A percentile compares a stretch with the other conserved stretches of the same genome.
These are phyloP conservation scores for Callosobruchus maculatus DNA, from an alignment of 2,888 invertebrate genomes.

Conservation along the genomic window DNA sequence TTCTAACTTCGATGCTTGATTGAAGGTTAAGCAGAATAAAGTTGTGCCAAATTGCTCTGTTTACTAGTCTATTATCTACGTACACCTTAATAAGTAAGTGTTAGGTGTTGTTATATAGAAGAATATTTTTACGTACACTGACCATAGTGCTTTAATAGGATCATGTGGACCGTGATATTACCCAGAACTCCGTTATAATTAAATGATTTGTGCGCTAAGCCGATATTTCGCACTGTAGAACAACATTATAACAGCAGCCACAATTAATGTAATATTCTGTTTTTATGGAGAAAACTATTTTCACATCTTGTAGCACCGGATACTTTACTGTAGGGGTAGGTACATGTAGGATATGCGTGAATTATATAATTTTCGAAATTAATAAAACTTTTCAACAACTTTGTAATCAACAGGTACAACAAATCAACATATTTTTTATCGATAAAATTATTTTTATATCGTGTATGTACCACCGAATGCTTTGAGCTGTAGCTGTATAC, in stretches of 20 bases:
- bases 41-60: background rate
- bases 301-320: slow-evolving; percentile 4
- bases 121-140: background rate
- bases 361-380: no score
- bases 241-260: slow-evolving; percentile 6
- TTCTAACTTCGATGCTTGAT: no score
- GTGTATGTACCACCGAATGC: no score
- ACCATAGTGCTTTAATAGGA: slow-evolving; percentile 16
- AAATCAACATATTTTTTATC: no score
- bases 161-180: slow-evolving; percentile 27
- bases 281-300: background rate
- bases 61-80: background rate
- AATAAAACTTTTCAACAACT: no score
- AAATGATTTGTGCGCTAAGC: slow-evolving; percentile 21
- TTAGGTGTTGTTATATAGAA: background rate
- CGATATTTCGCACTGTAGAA: slow-evolving; percentile 16
- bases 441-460: no score
- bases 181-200: slow-evolving; percentile 27
- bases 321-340: no score
- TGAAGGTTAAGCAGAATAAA: no score
- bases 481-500: no score
- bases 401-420: no score
- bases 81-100: background rate
- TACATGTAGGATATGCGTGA: no score
- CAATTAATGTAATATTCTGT: background rate